Evolutionary conservation across 2,797 vertebrate genomes (phyloP).

Genomic region (Graptemys geographica): DNA sequence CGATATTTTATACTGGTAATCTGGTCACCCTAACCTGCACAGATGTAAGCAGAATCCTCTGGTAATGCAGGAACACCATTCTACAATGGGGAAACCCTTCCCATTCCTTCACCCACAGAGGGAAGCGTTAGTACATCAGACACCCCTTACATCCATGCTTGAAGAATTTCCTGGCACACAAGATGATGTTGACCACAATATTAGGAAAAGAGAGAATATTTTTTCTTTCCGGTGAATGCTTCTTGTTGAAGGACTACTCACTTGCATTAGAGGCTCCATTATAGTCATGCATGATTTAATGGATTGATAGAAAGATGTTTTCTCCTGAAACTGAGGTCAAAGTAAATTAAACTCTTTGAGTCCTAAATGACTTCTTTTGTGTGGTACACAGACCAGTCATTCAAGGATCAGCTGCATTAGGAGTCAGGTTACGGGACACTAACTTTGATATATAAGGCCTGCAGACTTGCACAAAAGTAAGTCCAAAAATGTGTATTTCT

Average conservation of each 20-base stretch:
- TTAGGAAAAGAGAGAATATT: not conserved
- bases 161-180: not conserved
- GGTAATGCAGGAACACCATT: not conserved
- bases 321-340: conserved; percentile 41
- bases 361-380: conserved; percentile 72
- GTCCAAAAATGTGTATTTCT: not conserved
- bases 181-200: not conserved
- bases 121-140: not conserved
- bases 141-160: not conserved
- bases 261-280: conserved; percentile 12
- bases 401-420: conserved; percentile 47
- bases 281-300: conserved; percentile 38
- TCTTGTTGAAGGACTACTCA: conserved; percentile 11
- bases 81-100: not conserved
- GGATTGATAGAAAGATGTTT: conserved; percentile 19
- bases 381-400: conserved; percentile 46
- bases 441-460: conserved; percentile 54
- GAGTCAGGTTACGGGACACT: conserved; percentile 54
- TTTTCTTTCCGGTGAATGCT: not conserved
- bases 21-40: not conserved
- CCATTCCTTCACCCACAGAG: not conserved
- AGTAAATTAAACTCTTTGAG: conserved; percentile 42
- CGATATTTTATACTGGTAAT: too few species aligned
- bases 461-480: conserved; percentile 11
- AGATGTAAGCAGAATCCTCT: not conserved